Evolutionary conservation across 2,888 invertebrate species (phyloP), one percentile per base, ranked within the genome.

Genomic region (Campoplex capitator): DNA sequence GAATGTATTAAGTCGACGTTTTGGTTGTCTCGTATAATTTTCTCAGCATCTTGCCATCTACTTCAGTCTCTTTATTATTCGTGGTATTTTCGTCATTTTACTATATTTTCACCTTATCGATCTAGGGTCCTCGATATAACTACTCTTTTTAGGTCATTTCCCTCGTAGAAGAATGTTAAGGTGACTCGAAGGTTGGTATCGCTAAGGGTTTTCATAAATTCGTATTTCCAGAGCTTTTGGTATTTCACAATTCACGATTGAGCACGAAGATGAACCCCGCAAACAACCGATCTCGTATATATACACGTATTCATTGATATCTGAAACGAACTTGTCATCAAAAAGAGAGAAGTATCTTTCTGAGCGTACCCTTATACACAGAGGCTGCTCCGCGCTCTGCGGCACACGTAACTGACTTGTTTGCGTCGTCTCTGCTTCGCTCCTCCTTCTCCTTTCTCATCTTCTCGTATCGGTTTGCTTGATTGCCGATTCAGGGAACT

Each of bases 401-500:
- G 56, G 68, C 62, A 70, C 83, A 79, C 83, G 83, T 83, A 83
- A 83, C 86, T 65, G 85, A 85, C 82, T 82, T 85, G 86, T 83
- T 86, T 86, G 79, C 83, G 75, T 83, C 71, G 79, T 71, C 71
- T 51, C 71, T 51, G 6, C 48, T 23, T 45, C 42, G 23, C 54
- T 51, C 32, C 68, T 74, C 32, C 73, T 23, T 0, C 23, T 45
- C 11, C 42, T 68, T 58, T 42, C 54, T 67, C 68, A 32, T 78
- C 65, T 78, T 54, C 79, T 56, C 70, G 67, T 71, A 83, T 86
- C 86, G 79, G 75, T 71, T 80, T 75, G 62, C 83, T 58, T 83
- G 86, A 86, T 86, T 86, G 83, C 79, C 83, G 86, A 79, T 86
- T 86, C 86, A 56, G 71, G n/a, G 67, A 86, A 86, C 78, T 86